Evolutionary conservation across 2,888 invertebrate genomes (phyloP), one percentile per base, ranked within the genome.

Genomic region (Hedychridium roseum): DNA sequence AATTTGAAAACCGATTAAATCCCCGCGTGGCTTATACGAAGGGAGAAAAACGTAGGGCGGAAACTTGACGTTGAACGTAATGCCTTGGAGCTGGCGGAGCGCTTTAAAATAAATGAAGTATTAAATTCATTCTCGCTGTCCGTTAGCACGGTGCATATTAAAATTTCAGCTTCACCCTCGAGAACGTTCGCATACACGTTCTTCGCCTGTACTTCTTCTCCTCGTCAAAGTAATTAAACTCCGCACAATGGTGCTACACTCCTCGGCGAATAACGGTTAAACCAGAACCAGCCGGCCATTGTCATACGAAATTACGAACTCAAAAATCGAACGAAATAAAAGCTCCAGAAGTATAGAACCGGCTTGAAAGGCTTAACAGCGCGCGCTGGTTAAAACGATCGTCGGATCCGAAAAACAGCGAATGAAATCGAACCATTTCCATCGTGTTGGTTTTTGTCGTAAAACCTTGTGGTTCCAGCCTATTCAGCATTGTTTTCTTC

Each of bases 121-220:
- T 60, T 60, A 66, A 66, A 66, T 67, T 63, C 64, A 59, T 57
- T 60, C 54, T 42, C 50, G 42, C 37, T 48, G 54, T 54, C 50
- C 49, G 52, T 51, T 45, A 57, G 42, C 46, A 38, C 45, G 54
- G 52, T 49, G 57, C 60, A 50, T 60, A 63, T 66, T 66, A 64
- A 66, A 59, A 59, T 57, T 52, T 59, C 42, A 31, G 28, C 35
- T 26, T 7, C 23, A 16, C 6, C 20, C 4, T 52, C 53, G 50
- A 39, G 49, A 45, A 41, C 49, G 49, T 43, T 45, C 41, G 37
- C 35, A 43, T 47, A 41, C 30, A 23, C 32, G 34, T 38, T 26
- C 43, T 49, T 46, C 34, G 39, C 23, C 39, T 26, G 26, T 48
- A 51, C 49, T 60, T 59, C 55, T 52, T 56, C 42, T 44, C n/a